Base-by-base conservation (phyloP, 1,140 invertebrate genomes). In the Panagrolaimus sp. region DNA sequence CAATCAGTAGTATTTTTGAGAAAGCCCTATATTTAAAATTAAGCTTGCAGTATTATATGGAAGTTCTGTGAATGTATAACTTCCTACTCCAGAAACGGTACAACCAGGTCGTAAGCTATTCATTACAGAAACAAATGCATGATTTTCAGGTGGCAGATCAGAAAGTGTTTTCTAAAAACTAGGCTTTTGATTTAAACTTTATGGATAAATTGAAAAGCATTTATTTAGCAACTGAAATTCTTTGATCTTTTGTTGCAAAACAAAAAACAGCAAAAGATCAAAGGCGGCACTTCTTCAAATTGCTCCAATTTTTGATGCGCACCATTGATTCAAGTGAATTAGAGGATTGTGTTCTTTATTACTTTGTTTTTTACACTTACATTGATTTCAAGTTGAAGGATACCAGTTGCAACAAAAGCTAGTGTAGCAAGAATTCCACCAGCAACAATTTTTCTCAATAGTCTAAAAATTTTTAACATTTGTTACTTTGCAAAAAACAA, bases 331-430 rank as follows among this genome's bases (percentile, higher is more conserved):
- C n/a, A n/a, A n/a, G n/a, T n/a, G n/a, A n/a, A 8, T 25, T 20
- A 4, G 51, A 4, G 11, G 20, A 11, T 0, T 20, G 27, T 5
- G 9, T 20, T 9, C 5, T 25, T 13, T 23, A 23, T 20, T 9
- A n/a, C 4, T 57, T 57, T 4, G 20, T n/a, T 23, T 57, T 57
- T n/a, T 20, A 38, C 76, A 38, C 31, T 69, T 73, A 83, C 89
- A 87, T 93, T 88, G 31, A 96, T 84, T 76, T 89, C 83, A 1
- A 91, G 74, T 85, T 96, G 91, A 3, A 96, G 86, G 42, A 92
- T 76, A 20, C 89, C 93, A 16, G 94, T 92, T 44, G 93, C 86
- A n/a, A 91, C 81, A 83, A 98, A 98, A 0, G 94, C 88, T 5
- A 89, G 42, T 5, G 89, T 89, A 11, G 91, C 91, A 3, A 98